phyloP scores from a whole-genome alignment of 2,888 invertebrate genomes.

The Thymelicus lineola region DNA sequence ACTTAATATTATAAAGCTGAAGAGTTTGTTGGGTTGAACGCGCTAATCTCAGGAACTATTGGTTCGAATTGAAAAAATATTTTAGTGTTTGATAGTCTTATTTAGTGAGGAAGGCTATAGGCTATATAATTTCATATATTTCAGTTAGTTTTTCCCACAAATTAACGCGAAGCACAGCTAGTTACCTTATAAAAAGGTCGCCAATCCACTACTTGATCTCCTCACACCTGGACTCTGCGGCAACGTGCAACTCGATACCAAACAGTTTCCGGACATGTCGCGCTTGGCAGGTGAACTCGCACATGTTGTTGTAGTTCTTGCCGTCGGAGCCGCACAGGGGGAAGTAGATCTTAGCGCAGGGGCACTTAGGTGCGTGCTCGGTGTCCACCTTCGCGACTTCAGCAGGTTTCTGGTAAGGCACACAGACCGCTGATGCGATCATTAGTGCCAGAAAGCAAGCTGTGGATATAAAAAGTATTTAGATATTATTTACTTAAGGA shows the following conservation, averaged over 20 bases:
- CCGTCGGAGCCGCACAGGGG: slow-evolving; percentile 74
- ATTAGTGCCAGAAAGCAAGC: slow-evolving; percentile 55
- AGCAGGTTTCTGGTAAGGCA: neutral
- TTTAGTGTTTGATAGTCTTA: too few species aligned
- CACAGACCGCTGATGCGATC: slow-evolving; percentile 39
- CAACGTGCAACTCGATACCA: slow-evolving; percentile 42
- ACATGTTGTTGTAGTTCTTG: slow-evolving; percentile 65
- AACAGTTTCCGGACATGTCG: slow-evolving; percentile 41
- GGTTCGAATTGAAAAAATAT: too few species aligned
- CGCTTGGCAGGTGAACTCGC: slow-evolving; percentile 68
- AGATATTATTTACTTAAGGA: neutral
- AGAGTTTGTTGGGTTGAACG: too few species aligned
- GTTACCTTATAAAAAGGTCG: slow-evolving; percentile 1
- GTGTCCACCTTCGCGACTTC: slow-evolving; percentile 8
- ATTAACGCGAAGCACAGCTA: too few species aligned
- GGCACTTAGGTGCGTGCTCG: slow-evolving; percentile 51
- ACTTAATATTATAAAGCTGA: too few species aligned
- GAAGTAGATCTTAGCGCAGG: slow-evolving; percentile 67
- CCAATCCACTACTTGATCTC: neutral
- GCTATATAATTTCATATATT: too few species aligned
- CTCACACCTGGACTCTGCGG: slow-evolving; percentile 50
- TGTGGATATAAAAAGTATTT: slow-evolving; percentile 46
- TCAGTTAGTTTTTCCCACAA: too few species aligned
- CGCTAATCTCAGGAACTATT: too few species aligned
- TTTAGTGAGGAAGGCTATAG: too few species aligned